A percentile compares a stretch with the other conserved stretches of the same genome.
phyloP scores from a whole-genome alignment of 2,113 vertebrate species.

The Lampris megalopsis region DNA sequence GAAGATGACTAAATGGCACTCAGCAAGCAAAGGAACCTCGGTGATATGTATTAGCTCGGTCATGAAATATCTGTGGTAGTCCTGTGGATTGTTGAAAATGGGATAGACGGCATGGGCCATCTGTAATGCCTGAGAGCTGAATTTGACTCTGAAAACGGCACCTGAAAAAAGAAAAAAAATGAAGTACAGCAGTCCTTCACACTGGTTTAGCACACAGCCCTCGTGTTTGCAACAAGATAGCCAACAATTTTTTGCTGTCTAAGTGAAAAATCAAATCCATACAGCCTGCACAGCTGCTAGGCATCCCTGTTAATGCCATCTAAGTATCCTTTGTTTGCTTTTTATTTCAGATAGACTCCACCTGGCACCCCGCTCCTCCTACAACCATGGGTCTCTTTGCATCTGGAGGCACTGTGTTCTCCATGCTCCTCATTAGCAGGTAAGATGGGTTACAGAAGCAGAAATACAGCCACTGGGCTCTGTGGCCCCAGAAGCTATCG shows the following conservation, averaged over 20 bases:
- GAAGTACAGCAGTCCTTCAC: conserved; percentile 8
- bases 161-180: background rate
- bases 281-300: too few relatives aligned
- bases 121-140: conserved; percentile 36
- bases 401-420: conserved; percentile 70
- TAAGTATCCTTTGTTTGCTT: conserved; percentile 40
- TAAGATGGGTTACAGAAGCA: conserved; percentile 60
- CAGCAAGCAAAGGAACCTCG: conserved; percentile 22
- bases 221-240: conserved; percentile 1
- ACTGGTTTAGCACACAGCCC: background rate
- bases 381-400: conserved; percentile 69
- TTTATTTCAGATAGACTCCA: conserved; percentile 74
- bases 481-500: conserved; percentile 14
- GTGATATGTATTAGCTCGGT: conserved; percentile 11
- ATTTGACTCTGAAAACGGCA: conserved; percentile 24
- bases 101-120: conserved; percentile 24
- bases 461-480: conserved; percentile 33
- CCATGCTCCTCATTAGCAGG: conserved; percentile 80
- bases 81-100: conserved; percentile 19
- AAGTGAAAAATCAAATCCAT: conserved; percentile 5
- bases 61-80: conserved; percentile 7
- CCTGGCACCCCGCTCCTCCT: conserved; percentile 43
- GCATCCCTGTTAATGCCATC: conserved; percentile 17
- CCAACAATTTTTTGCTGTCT: background rate
- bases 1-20: conserved; percentile 14